These are phyloP conservation scores for Tragelaphus buxtoni DNA, from an alignment of 2,113 vertebrate genomes.

Conservation along the genomic window DNA sequence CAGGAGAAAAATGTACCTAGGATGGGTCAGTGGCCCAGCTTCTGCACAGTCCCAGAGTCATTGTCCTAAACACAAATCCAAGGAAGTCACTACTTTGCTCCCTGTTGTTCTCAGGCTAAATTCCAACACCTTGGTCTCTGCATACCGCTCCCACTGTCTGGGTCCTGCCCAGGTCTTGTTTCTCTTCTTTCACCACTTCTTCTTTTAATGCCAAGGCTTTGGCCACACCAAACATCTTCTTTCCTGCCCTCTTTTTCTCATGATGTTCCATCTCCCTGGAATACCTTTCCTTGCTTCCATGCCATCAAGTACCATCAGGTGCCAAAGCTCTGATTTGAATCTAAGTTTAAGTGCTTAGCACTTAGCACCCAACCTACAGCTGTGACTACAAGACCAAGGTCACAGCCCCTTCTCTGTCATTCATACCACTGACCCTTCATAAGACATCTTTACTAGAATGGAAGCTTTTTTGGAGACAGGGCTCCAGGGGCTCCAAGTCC, in stretches of 20 bases:
- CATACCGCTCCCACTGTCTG: neutral
- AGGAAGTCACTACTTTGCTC: neutral
- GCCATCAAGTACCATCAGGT: neutral
- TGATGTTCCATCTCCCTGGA: neutral
- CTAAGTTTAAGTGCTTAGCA: neutral
- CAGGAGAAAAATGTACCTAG: neutral
- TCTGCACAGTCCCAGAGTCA: neutral
- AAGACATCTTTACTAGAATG: neutral
- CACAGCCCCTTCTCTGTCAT: neutral
- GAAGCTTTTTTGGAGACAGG: neutral
- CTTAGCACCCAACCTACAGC: neutral
- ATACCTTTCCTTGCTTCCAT: neutral
- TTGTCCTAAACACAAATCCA: neutral
- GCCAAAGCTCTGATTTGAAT: neutral
- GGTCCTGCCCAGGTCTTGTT: neutral
- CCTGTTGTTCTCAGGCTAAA: neutral
- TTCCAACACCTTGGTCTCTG: neutral
- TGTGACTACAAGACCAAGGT: neutral
- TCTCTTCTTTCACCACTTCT: neutral
- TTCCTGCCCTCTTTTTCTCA: neutral
- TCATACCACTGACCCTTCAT: neutral
- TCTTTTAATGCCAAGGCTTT: neutral
- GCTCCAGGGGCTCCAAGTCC: neutral
- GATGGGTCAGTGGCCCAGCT: neutral
- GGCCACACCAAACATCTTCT: neutral